phyloP scores from a whole-genome alignment of 2,888 invertebrate species.

The Pharmacophagus antenor region DNA sequence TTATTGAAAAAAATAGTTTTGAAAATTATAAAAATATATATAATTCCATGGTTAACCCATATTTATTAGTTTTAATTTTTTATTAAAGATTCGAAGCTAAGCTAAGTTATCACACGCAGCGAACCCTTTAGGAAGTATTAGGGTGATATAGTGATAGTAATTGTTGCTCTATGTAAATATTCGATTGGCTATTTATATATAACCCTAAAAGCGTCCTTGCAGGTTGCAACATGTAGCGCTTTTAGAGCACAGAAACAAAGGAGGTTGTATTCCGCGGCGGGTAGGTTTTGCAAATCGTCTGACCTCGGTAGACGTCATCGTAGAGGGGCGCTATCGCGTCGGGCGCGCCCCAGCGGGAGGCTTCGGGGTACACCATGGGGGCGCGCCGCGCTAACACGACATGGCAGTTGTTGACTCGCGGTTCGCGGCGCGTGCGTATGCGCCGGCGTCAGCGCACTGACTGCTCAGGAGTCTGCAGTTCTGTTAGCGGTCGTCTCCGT shows the following conservation, averaged over 20 bases:
- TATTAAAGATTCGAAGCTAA: conserved; percentile 2
- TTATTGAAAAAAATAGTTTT: not conserved
- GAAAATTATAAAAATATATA: not conserved
- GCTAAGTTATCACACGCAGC: conserved; percentile 9
- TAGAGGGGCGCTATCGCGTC: conserved; percentile 84
- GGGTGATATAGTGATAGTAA: conserved; percentile 8
- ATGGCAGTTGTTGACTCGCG: conserved; percentile 42
- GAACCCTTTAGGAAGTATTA: conserved; percentile 20
- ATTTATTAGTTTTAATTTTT: conserved; percentile 8
- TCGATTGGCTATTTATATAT: conserved; percentile 5
- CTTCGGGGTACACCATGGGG: conserved; percentile 81
- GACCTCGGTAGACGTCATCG: conserved; percentile 85
- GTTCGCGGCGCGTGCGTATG: conserved; percentile 55
- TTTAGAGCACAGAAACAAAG: conserved; percentile 41
- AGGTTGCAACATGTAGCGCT: conserved; percentile 37
- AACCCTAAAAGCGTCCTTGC: conserved; percentile 28
- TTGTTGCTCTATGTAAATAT: not conserved
- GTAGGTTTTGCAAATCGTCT: conserved; percentile 61
- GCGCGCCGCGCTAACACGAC: conserved; percentile 65
- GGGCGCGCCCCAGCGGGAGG: conserved; percentile 82
- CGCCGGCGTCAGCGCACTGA: conserved; percentile 72
- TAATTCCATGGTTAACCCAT: conserved; percentile 5
- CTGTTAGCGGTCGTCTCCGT: conserved; percentile 29
- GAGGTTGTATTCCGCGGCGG: conserved; percentile 45
- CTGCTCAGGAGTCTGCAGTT: conserved; percentile 41